Evolutionary conservation across 2,797 vertebrate genomes (phyloP).

Genomic region (Mormyrus hasselquistii): DNA sequence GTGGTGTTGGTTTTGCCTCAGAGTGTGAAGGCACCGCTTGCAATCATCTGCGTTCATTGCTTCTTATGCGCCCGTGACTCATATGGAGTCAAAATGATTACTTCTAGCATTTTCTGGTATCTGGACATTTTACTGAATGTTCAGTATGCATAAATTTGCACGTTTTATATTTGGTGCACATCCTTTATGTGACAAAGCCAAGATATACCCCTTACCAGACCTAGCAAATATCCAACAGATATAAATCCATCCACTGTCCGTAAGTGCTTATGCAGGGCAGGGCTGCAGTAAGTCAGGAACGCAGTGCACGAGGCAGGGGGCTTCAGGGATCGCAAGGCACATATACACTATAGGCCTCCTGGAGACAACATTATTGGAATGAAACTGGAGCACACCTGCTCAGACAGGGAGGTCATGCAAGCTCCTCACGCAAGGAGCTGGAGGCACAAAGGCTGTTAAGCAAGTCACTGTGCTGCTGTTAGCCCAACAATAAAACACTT

Average conservation of each 20-base stretch:
- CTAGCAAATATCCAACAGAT: neutral
- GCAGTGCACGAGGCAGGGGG: neutral
- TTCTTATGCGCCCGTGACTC: neutral
- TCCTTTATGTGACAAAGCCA: neutral
- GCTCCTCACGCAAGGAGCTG: neutral
- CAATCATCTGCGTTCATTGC: neutral
- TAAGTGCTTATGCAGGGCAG: neutral
- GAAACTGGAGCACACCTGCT: neutral
- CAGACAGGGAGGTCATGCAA: neutral
- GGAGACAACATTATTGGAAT: neutral
- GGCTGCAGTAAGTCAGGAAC: neutral
- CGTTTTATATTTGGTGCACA: neutral
- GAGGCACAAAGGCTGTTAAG: neutral
- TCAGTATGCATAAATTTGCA: constrained; percentile 3
- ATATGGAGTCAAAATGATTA: neutral
- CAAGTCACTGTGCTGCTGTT: neutral
- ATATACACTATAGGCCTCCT: neutral
- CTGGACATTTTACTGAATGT: neutral
- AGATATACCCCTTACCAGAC: neutral
- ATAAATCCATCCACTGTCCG: neutral
- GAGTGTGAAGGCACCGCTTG: neutral
- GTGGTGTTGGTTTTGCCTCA: neutral
- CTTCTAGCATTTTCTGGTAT: neutral
- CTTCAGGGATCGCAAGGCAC: neutral
- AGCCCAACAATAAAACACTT: neutral